These are phyloP conservation scores for Phymanthus crucifer DNA, from an alignment of 92 coral and sea anemone species.

Conservation along the genomic window DNA sequence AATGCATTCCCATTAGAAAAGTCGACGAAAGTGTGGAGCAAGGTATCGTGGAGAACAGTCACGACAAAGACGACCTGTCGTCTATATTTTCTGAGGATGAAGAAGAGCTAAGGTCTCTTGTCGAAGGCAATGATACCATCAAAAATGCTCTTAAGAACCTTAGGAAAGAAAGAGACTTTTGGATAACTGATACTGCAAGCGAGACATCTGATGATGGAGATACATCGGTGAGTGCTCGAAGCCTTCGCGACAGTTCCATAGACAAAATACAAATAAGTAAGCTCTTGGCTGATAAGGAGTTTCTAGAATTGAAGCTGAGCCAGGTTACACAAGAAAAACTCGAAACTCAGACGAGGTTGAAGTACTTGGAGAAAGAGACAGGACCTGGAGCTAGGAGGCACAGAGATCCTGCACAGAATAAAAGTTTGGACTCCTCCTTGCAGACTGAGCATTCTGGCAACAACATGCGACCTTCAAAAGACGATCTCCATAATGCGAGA, in stretches of 20 bases:
- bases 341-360: constrained; percentile 60
- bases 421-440: constrained; percentile 26
- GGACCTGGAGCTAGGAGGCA: constrained; percentile 22
- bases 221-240: constrained; percentile 37
- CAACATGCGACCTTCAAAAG: constrained; percentile 39
- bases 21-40: background rate
- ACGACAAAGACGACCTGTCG: constrained; percentile 56
- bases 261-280: constrained; percentile 49
- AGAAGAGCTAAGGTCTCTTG: constrained; percentile 44
- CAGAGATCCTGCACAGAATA: constrained; percentile 38
- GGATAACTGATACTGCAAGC: constrained; percentile 66
- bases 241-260: constrained; percentile 26
- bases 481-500: constrained; percentile 40
- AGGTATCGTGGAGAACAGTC: constrained; percentile 12
- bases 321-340: constrained; percentile 63
- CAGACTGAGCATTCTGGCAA: constrained; percentile 22
- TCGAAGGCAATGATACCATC: constrained; percentile 50
- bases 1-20: background rate
- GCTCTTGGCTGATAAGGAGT: constrained; percentile 66
- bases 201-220: constrained; percentile 75
- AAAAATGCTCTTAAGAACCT: constrained; percentile 55
- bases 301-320: constrained; percentile 54
- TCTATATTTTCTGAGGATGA: constrained; percentile 69
- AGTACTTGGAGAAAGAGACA: constrained; percentile 60
- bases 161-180: constrained; percentile 48